Evolutionary conservation across 2,888 invertebrate genomes (phyloP).

Genomic region (Ophonus ardosiacus): DNA sequence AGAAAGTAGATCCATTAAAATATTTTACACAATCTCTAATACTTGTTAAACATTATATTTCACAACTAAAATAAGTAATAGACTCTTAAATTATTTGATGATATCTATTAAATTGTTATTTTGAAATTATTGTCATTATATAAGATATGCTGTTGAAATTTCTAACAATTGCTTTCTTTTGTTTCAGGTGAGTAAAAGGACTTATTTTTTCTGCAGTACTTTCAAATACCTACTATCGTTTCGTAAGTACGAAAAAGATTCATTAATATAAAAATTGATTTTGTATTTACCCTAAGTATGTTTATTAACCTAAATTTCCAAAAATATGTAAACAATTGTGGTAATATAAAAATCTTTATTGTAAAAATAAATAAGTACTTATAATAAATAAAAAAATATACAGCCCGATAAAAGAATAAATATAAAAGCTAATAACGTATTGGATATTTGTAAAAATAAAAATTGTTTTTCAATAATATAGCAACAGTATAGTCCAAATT

Average conservation of each 20-base stretch:
- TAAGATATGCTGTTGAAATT: constrained; percentile 4
- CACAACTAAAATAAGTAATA: constrained; percentile 17
- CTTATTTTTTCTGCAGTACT: neutral
- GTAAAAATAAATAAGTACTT: neutral
- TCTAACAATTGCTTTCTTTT: constrained; percentile 21
- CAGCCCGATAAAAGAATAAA: neutral
- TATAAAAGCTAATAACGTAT: neutral
- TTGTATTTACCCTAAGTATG: neutral
- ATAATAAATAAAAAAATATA: neutral
- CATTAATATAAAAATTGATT: constrained; percentile 5
- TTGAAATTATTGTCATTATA: constrained; percentile 1
- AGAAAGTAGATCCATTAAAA: constrained; percentile 20
- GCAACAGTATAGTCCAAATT: neutral
- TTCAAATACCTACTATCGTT: neutral
- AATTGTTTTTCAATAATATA: neutral
- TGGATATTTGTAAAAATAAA: neutral
- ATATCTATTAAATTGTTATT: constrained; percentile 12
- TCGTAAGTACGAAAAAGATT: constrained; percentile 28
- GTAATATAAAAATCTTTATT: neutral
- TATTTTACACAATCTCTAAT: neutral
- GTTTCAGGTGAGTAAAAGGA: constrained; percentile 23
- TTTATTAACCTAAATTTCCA: neutral
- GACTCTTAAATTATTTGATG: constrained; percentile 5
- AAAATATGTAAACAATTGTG: neutral
- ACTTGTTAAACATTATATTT: constrained; percentile 17